Percentiles rank a stretch among this genome's conserved stretches.
These are phyloP conservation scores for Leptarthrus brevirostris DNA, from an alignment of 2,888 invertebrate species.

Conservation along the genomic window DNA sequence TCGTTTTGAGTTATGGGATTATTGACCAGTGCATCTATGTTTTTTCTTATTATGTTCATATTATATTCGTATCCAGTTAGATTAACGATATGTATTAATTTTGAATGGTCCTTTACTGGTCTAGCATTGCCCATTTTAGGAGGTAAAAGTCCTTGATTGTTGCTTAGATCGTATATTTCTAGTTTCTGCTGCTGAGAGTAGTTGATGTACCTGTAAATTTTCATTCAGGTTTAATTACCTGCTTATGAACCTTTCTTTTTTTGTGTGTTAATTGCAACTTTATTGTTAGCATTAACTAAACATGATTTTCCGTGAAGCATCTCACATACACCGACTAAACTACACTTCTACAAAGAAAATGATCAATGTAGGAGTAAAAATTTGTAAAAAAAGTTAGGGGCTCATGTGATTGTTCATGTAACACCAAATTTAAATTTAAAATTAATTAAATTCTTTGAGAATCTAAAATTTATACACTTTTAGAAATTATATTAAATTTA, in stretches of 20 bases:
- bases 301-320: too few relatives aligned
- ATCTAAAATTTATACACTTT: too few relatives aligned
- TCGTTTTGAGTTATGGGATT: too few relatives aligned
- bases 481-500: too few relatives aligned
- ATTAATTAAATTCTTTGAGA: too few relatives aligned
- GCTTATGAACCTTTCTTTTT: background rate
- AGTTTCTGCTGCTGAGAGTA: background rate
- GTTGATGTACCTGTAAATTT: conserved; percentile 6
- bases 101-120: background rate
- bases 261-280: background rate
- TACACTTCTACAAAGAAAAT: too few relatives aligned
- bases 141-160: background rate
- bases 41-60: background rate
- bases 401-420: too few relatives aligned
- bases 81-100: background rate
- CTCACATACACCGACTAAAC: too few relatives aligned
- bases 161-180: background rate
- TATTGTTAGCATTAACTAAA: too few relatives aligned
- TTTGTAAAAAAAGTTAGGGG: too few relatives aligned
- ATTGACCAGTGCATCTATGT: background rate
- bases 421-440: too few relatives aligned
- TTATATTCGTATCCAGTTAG: background rate
- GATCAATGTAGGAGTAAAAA: too few relatives aligned
- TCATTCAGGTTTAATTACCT: background rate
- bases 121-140: background rate